Base-by-base conservation (phyloP, 2,888 invertebrate genomes). In the Thereva nobilitata region DNA sequence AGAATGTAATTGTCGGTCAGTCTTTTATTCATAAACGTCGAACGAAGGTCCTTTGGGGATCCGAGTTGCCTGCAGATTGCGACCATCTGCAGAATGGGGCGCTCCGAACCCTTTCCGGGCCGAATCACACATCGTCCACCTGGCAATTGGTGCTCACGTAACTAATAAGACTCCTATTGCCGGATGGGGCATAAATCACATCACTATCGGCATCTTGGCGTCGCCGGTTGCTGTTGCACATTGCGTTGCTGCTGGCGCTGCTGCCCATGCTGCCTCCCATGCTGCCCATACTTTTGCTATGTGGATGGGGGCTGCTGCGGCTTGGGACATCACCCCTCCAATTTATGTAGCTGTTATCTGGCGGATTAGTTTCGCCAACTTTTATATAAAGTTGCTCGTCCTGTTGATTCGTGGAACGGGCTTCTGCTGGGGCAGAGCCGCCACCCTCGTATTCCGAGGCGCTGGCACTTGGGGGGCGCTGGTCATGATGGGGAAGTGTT, bases 351-450 rank as follows among this genome's bases (percentile, higher is more conserved):
- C 71, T 70, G 67, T 68, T 70, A 67, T 59, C 59, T 50, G 67
- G 63, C 34, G 69, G 69, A 66, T 67, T 67, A 67, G 42, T 73
- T 69, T 81, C 81, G 50, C 80, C 80, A 50, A 81, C 77, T 72
- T 81, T 81, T 45, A 81, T 77, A 70, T 81, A 81, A 61, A 81
- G 72, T 64, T 80, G 77, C 71, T 80, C 78, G 75, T 78, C 76
- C 40, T 79, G 79, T 67, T 78, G 79, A 71, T 67, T 78, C 78
- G 4, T 5, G 7, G 42, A 66, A 72, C 73, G 55, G 72, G 56
- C 65, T 72, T 70, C 40, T 70, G 69, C 59, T 72, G 71, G 38
- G 70, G 71, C 8, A 67, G 70, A 50, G 71, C 64, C 70, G 3
- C 77, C 76, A 52, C 54, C 42, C 7, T 49, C 59, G 23, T 49